phyloP scores from a whole-genome alignment of 1,140 invertebrate genomes.

The Drosophila mauritiana region DNA sequence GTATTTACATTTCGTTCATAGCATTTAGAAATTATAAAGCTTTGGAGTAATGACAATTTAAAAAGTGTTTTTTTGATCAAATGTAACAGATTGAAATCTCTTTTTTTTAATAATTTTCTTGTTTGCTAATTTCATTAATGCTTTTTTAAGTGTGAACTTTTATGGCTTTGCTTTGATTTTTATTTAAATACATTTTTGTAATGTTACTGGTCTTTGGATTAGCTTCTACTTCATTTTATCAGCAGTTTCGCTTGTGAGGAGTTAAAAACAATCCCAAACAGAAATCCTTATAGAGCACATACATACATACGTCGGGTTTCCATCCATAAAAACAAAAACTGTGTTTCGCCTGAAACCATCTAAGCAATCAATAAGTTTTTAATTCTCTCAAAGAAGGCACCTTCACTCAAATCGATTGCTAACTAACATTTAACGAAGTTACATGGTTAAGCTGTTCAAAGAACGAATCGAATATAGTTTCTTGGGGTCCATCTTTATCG shows the following conservation, averaged over 20 bases:
- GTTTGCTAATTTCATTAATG: constrained; percentile 35
- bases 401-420: constrained; percentile 23
- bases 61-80: constrained; percentile 29
- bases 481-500: constrained; percentile 18
- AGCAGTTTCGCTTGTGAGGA: constrained; percentile 57
- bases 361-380: constrained; percentile 42
- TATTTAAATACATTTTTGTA: constrained; percentile 9
- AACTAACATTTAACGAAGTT: constrained; percentile 23
- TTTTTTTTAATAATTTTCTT: constrained; percentile 14
- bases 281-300: constrained; percentile 18
- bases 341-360: constrained; percentile 52
- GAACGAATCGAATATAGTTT: constrained; percentile 37
- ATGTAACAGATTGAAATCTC: constrained; percentile 6
- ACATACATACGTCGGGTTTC: constrained; percentile 4
- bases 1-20: constrained; percentile 25
- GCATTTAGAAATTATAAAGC: constrained; percentile 51
- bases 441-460: constrained; percentile 22
- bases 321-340: constrained; percentile 21
- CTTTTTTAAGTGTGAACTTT: constrained; percentile 20
- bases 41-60: constrained; percentile 51
- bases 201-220: constrained; percentile 43
- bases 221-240: constrained; percentile 48
- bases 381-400: constrained; percentile 47
- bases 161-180: constrained; percentile 25
- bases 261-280: constrained; percentile 29